phyloP scores from a whole-genome alignment of 1,140 invertebrate genomes.

The Calosoma granatense region DNA sequence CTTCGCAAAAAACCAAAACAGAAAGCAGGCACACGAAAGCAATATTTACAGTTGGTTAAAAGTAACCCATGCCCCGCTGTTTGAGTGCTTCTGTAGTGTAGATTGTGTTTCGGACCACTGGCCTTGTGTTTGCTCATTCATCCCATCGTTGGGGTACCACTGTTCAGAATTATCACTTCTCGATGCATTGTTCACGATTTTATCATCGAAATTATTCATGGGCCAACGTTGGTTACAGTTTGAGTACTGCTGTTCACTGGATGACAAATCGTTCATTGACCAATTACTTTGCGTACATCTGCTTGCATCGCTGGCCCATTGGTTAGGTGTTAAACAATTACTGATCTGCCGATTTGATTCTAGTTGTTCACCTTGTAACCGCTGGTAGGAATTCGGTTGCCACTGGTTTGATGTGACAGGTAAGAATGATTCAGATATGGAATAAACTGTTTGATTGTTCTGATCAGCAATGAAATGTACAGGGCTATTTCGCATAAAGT shows the following conservation, averaged over 20 bases:
- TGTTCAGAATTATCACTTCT: slow-evolving; percentile 13
- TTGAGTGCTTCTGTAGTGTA: slow-evolving; percentile 15
- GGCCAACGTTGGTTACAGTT: slow-evolving; percentile 8
- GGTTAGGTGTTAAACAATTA: slow-evolving; percentile 20
- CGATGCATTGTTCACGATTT: neutral
- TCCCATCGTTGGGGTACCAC: slow-evolving; percentile 12
- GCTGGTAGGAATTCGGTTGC: neutral
- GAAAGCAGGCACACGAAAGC: slow-evolving; percentile 26
- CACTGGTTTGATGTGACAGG: neutral
- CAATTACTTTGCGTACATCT: neutral
- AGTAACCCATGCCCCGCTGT: slow-evolving; percentile 23
- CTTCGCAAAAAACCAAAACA: slow-evolving; percentile 18
- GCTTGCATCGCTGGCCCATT: neutral
- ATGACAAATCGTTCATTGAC: slow-evolving; percentile 13
- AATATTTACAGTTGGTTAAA: slow-evolving; percentile 32
- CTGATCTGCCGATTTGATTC: slow-evolving; percentile 20
- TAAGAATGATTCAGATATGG: neutral
- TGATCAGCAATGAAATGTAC: neutral
- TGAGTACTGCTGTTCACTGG: neutral
- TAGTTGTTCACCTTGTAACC: slow-evolving; percentile 11
- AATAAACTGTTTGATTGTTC: neutral
- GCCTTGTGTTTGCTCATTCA: neutral
- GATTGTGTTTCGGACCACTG: slow-evolving; percentile 13
- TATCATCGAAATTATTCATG: neutral
- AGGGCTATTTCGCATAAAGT: neutral